Percentiles rank a stretch among this genome's conserved stretches.
Evolutionary conservation across 2,888 invertebrate species (phyloP).

Genomic region (Poecilus cupreus): DNA sequence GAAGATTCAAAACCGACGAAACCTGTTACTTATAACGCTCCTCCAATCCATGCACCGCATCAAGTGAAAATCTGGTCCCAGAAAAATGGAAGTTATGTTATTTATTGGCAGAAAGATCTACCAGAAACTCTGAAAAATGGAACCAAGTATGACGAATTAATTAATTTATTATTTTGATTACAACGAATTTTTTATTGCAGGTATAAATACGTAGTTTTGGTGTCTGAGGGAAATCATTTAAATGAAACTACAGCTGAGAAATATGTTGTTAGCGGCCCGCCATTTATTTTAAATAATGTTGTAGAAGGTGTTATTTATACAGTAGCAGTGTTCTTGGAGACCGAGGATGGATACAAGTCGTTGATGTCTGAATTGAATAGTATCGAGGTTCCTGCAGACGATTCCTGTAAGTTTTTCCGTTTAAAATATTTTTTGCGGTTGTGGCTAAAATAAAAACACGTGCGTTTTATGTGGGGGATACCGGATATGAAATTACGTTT

Average conservation of each 20-base stretch:
- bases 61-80: constrained; percentile 78
- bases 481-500: neutral
- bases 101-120: constrained; percentile 78
- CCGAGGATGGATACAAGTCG: constrained; percentile 78
- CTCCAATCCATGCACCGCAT: constrained; percentile 78
- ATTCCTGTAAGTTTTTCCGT: constrained; percentile 20
- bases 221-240: constrained; percentile 75
- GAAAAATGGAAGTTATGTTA: constrained; percentile 78
- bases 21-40: constrained; percentile 75
- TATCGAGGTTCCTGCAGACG: constrained; percentile 66
- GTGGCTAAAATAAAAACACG: constrained; percentile 2
- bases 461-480: neutral
- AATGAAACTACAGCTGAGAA: constrained; percentile 74
- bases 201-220: constrained; percentile 79
- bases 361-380: constrained; percentile 77
- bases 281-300: constrained; percentile 75
- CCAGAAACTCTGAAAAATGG: constrained; percentile 65
- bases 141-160: constrained; percentile 62
- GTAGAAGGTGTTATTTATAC: constrained; percentile 75
- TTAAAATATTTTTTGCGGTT: constrained; percentile 15
- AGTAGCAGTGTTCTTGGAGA: constrained; percentile 79
- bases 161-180: constrained; percentile 23
- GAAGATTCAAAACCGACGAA: constrained; percentile 72
- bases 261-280: constrained; percentile 74
- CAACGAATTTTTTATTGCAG: constrained; percentile 66